phyloP scores from a whole-genome alignment of 2,797 vertebrate genomes.

The Enteromius trimaculatus region DNA sequence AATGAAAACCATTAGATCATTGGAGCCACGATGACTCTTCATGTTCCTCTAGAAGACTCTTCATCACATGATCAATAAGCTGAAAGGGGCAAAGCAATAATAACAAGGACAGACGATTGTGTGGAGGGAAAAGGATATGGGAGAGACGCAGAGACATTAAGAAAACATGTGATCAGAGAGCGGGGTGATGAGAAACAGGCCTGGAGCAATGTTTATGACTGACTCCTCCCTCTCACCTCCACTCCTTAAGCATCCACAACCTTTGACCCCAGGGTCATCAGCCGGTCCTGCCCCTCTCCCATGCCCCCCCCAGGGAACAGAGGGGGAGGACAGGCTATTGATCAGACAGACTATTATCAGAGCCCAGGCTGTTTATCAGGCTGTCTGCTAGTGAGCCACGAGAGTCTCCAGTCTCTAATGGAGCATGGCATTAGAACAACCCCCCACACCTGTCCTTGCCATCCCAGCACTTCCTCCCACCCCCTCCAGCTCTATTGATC shows the following conservation, averaged over 20 bases:
- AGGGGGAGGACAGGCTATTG: conserved; percentile 73
- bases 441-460: conserved; percentile 76
- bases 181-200: conserved; percentile 39
- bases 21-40: conserved; percentile 43
- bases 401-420: conserved; percentile 75
- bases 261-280: conserved; percentile 51
- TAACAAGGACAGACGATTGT: conserved; percentile 57
- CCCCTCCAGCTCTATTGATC: conserved; percentile 76
- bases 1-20: conserved; percentile 61
- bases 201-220: conserved; percentile 28
- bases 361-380: conserved; percentile 78
- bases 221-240: conserved; percentile 26
- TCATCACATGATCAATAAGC: conserved; percentile 57
- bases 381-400: conserved; percentile 71
- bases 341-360: conserved; percentile 80
- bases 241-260: conserved; percentile 43
- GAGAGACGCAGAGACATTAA: conserved; percentile 43
- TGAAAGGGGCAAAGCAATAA: conserved; percentile 49
- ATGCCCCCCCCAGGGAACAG: conserved; percentile 45
- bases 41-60: conserved; percentile 39
- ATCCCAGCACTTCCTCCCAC: conserved; percentile 50
- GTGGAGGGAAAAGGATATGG: conserved; percentile 29
- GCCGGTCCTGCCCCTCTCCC: conserved; percentile 41
- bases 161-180: conserved; percentile 34
- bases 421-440: conserved; percentile 64